These are phyloP conservation scores for Symphodus melops DNA, from an alignment of 2,113 vertebrate species.

Conservation along the genomic window DNA sequence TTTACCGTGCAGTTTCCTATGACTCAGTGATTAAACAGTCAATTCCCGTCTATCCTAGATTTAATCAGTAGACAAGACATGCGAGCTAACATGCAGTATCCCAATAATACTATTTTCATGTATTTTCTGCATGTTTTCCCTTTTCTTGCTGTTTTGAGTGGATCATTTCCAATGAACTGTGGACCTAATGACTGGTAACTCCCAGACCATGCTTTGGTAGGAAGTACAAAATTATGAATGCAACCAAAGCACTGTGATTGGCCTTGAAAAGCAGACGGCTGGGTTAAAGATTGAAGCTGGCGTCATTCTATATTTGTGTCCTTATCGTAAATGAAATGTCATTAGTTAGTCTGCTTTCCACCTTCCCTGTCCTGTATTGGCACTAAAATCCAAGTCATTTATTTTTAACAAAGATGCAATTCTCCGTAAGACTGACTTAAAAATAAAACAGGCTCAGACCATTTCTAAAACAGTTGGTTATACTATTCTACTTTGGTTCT, in stretches of 20 bases:
- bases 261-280: not conserved
- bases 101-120: constrained; percentile 37
- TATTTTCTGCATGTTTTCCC: constrained; percentile 7
- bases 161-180: constrained; percentile 23
- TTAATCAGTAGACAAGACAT: constrained; percentile 46
- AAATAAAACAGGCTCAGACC: not conserved
- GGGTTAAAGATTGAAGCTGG: constrained; percentile 24
- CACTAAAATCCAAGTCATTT: not conserved
- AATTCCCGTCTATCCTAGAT: constrained; percentile 58
- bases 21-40: constrained; percentile 66
- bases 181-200: constrained; percentile 33
- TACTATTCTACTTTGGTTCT: too few species aligned
- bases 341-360: not conserved
- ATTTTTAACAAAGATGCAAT: not conserved
- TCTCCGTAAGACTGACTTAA: not conserved
- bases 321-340: not conserved
- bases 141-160: constrained; percentile 20
- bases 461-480: not conserved
- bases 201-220: not conserved
- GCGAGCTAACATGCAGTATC: constrained; percentile 5
- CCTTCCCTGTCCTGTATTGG: not conserved
- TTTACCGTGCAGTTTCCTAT: constrained; percentile 63
- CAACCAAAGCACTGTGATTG: constrained; percentile 17
- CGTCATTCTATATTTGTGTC: constrained; percentile 20
- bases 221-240: constrained; percentile 23